Evolutionary conservation across 2,888 invertebrate genomes (phyloP), one percentile per base, ranked within the genome.

Genomic region (Toxonevra muliebris): DNA sequence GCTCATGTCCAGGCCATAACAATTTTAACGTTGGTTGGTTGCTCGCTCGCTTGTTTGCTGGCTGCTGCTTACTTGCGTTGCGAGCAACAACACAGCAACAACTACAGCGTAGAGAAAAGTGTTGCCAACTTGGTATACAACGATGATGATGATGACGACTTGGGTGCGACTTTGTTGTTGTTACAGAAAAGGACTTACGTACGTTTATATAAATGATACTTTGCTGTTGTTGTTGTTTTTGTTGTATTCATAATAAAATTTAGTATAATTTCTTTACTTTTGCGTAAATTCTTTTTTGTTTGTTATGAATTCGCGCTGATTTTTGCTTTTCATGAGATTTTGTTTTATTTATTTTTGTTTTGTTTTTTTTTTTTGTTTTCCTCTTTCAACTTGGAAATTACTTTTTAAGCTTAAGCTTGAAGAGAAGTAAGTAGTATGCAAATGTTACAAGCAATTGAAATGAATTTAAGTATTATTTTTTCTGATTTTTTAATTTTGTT

Each of bases 1-100:
- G 68, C 65, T 65, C 68, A 70, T 71, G 70, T 69, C 65, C 65
- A 61, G 53, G 66, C 53, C 68, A 69, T 71, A 69, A 68, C 66
- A 55, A 63, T 65, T 60, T 52, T 57, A 71, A 61, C 42, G 30
- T 65, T 58, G 40, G 42, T 20, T 52, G 40, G 4, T 45, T n/a
- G 40, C 55, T n/a, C 55, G 15, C 10, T 12, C 15, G 15, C 13
- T 55, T 55, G 17, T 19, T 13, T 15, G 20, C 53, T 63, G 15
- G 48, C 17, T 63, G 63, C 30, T 55, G 45, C 20, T 15, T 12
- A 30, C 57, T n/a, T 43, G 12, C 55, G 40, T 17, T 61, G 20
- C 30, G 12, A 42, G 15, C 53, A n/a, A 53, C 42, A 17, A 62
- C 54, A 64, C n/a, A 40, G 30, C 19, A 10, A 2, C 13, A n/a